phyloP scores from a whole-genome alignment of 2,888 invertebrate genomes.

The Drosophila aldrichi region DNA sequence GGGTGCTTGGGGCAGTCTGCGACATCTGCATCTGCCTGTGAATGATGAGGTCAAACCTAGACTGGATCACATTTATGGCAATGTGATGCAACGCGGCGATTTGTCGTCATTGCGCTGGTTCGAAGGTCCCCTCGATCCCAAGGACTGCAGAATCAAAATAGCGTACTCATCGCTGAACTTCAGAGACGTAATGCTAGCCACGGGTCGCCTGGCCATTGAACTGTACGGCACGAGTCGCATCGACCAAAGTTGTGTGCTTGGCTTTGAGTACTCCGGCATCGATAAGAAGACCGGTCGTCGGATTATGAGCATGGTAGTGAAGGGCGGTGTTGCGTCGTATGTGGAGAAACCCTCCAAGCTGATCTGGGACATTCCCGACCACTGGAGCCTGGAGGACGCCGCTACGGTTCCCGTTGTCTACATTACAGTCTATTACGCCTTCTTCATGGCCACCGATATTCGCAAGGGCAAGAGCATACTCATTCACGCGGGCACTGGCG shows the following conservation, averaged over 20 bases:
- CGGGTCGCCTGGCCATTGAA: conserved; percentile 94
- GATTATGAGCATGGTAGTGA: conserved; percentile 88
- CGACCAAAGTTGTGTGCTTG: conserved; percentile 89
- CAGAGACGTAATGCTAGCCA: conserved; percentile 97
- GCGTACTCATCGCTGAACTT: conserved; percentile 94
- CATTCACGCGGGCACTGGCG: conserved; percentile 89
- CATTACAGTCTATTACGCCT: conserved; percentile 88
- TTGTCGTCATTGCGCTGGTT: conserved; percentile 94
- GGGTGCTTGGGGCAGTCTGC: conserved; percentile 90
- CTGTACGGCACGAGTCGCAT: conserved; percentile 89
- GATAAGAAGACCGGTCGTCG: conserved; percentile 86
- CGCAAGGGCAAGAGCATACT: conserved; percentile 85
- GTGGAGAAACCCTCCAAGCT: conserved; percentile 71
- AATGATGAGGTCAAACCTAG: conserved; percentile 85
- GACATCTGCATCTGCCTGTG: conserved; percentile 89
- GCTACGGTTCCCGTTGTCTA: conserved; percentile 93
- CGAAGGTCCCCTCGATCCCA: conserved; percentile 87
- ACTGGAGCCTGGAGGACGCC: conserved; percentile 91
- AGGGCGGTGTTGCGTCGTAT: conserved; percentile 87
- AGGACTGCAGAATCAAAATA: conserved; percentile 87
- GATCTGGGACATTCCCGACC: conserved; percentile 89
- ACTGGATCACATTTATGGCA: conserved; percentile 90
- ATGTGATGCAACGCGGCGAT: conserved; percentile 93
- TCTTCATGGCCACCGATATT: conserved; percentile 82
- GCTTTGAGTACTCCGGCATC: conserved; percentile 89